Base-by-base conservation (phyloP, 1,140 invertebrate species). In the Bombus turneri region DNA sequence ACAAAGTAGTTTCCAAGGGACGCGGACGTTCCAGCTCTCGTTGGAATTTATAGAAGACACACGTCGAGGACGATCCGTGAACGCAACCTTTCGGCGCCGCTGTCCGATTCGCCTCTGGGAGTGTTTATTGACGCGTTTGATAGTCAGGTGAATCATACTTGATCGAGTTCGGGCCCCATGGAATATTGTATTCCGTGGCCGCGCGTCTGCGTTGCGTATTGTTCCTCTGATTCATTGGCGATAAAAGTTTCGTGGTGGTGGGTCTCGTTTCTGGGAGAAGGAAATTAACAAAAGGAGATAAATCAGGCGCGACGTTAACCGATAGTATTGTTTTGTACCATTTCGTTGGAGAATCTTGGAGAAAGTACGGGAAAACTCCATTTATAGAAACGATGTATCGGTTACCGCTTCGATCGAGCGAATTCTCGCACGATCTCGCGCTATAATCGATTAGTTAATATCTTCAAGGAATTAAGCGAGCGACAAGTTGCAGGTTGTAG, bases 21-120 rank as follows among this genome's bases (percentile, higher is more conserved):
- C 69, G 76, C 83, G 74, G 66, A 78, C 69, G 76, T 86, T 75
- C 79, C 84, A 76, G 41, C 81, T 78, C 62, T 75, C 39, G 59
- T 68, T 37, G 83, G 88, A 90, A 90, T 90, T 90, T 90, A 90
- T 90, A 57, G 86, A 77, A 80, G 86, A 87, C 79, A 87, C 71
- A 84, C 86, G 69, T 86, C 80, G 88, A 83, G 79, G 73, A 80
- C 85, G 87, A 82, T 75, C 41, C 43, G 68, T 47, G 39, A 69
- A 25, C 62, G 64, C 66, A 69, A 69, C 66, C 80, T 68, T 47
- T 62, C 77, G 82, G 53, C 86, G 78, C 47, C 85, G 37, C 74
- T 74, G 76, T 87, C 74, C 15, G 82, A 81, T 83, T 88, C 57
- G 64, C 47, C 47, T 53, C 66, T 47, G 57, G 31, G 0, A 31